Conservation (phyloP, 1,140 invertebrate genomes). For the Musca vetustissima region DNA sequence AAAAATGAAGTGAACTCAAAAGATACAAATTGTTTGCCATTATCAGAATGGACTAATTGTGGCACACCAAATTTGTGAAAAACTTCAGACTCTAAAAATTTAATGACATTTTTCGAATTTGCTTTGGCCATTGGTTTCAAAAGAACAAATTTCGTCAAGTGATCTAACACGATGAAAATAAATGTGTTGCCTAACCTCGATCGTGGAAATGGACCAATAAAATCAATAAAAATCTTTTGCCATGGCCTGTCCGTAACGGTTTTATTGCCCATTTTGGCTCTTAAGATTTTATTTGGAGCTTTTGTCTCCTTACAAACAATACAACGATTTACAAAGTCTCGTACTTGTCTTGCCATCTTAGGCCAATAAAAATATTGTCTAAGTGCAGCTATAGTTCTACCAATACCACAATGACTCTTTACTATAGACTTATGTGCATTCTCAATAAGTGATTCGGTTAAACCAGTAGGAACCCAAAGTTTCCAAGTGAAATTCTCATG, state of each 20-base stretch:
- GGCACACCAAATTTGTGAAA: neutral
- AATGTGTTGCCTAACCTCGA: neutral
- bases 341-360: neutral
- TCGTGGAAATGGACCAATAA: neutral
- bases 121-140: neutral
- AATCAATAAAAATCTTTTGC: conserved; percentile 29
- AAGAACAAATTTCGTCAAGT: conserved; percentile 27
- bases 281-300: neutral
- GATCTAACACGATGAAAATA: neutral
- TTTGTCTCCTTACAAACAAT: neutral
- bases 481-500: conserved; percentile 9
- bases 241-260: conserved; percentile 13
- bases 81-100: conserved; percentile 23
- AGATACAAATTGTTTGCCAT: conserved; percentile 19
- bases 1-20: neutral
- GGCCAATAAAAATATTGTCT: neutral
- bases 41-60: neutral
- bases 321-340: neutral
- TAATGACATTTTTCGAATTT: neutral
- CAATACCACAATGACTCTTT: neutral
- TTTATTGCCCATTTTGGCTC: conserved; percentile 15
- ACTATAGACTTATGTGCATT: no score
- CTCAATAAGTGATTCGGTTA: no score
- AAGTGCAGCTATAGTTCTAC: neutral
- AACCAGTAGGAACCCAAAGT: neutral